Percentiles rank a stretch among this genome's conserved stretches.
Evolutionary conservation across 2,113 vertebrate genomes (phyloP).

Genomic region (Synodontis membranacea): DNA sequence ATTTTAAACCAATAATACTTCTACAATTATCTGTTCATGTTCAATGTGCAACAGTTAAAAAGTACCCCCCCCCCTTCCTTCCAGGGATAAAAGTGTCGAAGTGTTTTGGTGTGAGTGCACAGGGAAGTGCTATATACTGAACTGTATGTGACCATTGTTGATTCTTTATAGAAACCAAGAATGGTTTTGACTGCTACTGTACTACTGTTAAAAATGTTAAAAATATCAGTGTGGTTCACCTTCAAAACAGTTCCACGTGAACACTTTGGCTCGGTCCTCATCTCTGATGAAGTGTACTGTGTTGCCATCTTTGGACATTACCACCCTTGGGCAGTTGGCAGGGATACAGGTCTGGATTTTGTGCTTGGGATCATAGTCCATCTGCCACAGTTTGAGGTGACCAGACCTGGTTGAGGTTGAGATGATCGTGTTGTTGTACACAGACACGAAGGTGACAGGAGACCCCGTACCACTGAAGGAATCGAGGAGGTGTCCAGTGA

Average conservation of each 20-base stretch:
- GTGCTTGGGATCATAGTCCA: constrained; percentile 59
- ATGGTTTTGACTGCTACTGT: not conserved
- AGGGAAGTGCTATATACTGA: not conserved
- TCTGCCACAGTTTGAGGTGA: constrained; percentile 72
- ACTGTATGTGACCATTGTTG: not conserved
- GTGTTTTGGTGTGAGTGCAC: not conserved
- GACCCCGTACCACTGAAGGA: constrained; percentile 68
- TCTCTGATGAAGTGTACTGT: constrained; percentile 71
- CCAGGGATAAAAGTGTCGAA: not conserved
- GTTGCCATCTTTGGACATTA: constrained; percentile 65
- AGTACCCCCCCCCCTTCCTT: too few species aligned
- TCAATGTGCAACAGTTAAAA: not conserved
- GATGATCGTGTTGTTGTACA: constrained; percentile 61
- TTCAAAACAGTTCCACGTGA: constrained; percentile 74
- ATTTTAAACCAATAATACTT: not conserved
- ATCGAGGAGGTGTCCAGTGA: constrained; percentile 71
- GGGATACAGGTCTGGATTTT: constrained; percentile 61
- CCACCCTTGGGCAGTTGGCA: constrained; percentile 63
- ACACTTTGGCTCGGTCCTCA: constrained; percentile 69
- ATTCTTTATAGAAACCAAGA: not conserved
- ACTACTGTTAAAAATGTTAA: not conserved
- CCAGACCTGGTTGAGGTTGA: constrained; percentile 68
- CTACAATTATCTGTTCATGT: not conserved
- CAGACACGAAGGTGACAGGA: constrained; percentile 63
- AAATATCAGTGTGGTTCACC: constrained; percentile 63